Base-by-base conservation (phyloP, 2,797 vertebrate genomes). In the Micromesistius poutassou region DNA sequence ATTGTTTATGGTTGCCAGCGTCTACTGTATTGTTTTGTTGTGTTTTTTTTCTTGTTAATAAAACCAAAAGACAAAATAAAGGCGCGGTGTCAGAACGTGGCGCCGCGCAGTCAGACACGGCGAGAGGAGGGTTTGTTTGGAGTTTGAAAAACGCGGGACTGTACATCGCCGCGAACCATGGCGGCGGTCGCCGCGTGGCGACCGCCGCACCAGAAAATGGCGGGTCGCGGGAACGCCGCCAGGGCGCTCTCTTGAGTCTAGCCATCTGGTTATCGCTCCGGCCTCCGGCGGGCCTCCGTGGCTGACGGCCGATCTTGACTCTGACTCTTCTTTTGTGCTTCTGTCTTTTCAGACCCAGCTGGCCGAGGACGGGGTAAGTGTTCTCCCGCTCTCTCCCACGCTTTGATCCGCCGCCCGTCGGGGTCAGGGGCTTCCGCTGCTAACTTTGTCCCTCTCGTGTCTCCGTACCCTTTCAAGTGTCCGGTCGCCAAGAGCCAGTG, bases 301-400 rank as follows among this genome's bases (percentile, higher is more conserved):
- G 13, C 68, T 33, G 68, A 5, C 12, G 14, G 12, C 70, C 31
- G 5, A 30, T 71, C 70, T 71, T 55, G 12, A 16, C 10, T 42
- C 4, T 30, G 9, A 40, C 38, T 30, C 1, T 74, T 28, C 8
- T 30, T 74, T 14, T 73, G 5, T 40, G 16, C 14, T 28, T 74
- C 25, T 74, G 2, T 46, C 33, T 38, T 28, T 35, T 73, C 94
- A 97, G 96, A 94, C 94, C 78, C 81, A 87, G 5, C 82, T 96
- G 81, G 92, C 93, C 55, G 93, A 96, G 73, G 94, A 97, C 91
- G 93, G 91, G 91, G 96, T 96, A 86, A 93, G 94, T 91, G 38
- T 76, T 76, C 50, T 38, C 12, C 12, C 2, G 0, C 40, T 40
- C 31, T 83, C 31, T 82, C 30, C 0, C n/a, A 79, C 70, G 72